phyloP scores from a whole-genome alignment of 35 echinoderm and acorn worm genomes.

The Chiridota heheva region DNA sequence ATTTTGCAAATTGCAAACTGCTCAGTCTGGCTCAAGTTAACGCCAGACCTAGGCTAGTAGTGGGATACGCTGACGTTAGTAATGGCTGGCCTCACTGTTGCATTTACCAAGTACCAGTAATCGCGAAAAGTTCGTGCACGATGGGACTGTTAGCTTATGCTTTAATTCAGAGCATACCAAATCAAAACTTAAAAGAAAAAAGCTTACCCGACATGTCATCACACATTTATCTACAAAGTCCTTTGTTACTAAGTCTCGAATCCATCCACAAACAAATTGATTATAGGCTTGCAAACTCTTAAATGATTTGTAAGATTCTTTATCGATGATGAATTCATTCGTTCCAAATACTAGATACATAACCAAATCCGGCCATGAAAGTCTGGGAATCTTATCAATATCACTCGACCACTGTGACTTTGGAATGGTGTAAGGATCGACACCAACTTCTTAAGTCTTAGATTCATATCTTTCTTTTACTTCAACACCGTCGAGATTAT shows the following conservation, averaged over 20 bases:
- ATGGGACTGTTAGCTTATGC: too few relatives aligned
- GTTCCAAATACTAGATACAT: slow-evolving; percentile 20
- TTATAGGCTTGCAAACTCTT: slow-evolving; percentile 45
- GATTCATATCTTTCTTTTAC: slow-evolving; percentile 11
- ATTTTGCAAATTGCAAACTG: too few relatives aligned
- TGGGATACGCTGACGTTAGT: too few relatives aligned
- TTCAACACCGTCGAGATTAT: too few relatives aligned
- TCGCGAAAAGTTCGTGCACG: too few relatives aligned
- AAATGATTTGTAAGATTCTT: slow-evolving; percentile 7
- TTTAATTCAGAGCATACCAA: neutral
- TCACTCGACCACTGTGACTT: slow-evolving; percentile 11
- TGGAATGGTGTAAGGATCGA: slow-evolving; percentile 23
- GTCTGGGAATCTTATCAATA: neutral
- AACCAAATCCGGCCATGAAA: slow-evolving; percentile 23
- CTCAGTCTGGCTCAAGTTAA: too few relatives aligned
- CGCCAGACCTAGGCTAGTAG: too few relatives aligned
- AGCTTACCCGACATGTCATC: slow-evolving; percentile 16
- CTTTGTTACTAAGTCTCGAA: slow-evolving; percentile 1
- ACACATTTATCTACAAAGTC: slow-evolving; percentile 16
- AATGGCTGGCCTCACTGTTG: too few relatives aligned
- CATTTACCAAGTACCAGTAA: too few relatives aligned
- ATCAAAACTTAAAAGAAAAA: neutral
- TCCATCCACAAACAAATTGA: slow-evolving; percentile 40
- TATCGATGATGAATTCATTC: neutral
- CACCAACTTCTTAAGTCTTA: neutral